Evolutionary conservation across 2,113 vertebrate species (phyloP), one percentile per base, ranked within the genome.

Genomic region (Lycaon pictus): DNA sequence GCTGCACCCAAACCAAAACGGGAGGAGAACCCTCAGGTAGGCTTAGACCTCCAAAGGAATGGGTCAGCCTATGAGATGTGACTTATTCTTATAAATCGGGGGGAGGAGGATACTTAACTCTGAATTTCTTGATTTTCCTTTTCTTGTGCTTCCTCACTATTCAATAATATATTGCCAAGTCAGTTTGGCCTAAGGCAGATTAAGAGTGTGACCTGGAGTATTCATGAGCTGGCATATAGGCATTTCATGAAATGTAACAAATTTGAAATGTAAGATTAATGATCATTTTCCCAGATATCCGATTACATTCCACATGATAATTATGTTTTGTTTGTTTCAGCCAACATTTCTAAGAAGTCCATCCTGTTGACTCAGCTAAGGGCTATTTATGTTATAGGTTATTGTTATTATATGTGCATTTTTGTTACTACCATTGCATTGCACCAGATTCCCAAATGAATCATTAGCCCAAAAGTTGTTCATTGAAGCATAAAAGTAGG

Each of bases 21-120:
- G 97, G 99, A 99, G 98, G 99, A 99, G 98, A 99, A 99, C 98
- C 99, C 99, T 81, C 99, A 99, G 99, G 99, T 99, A 99, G 74
- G 97, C 48, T 53, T 35, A 1, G 35, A 55, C 65, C 37, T n/a
- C 60, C 19, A 1, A 3, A 23, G 37, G 25, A n/a, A 0, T 2
- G 29, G 22, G 5, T 27, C 19, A 1, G 25, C 9, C 79, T 48
- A 0, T 17, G 55, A 19, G 19, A 1, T 7, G 9, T 2, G 48
- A 4, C 58, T 88, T 29, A 0, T 51, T 76, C 76, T 51, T 63
- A 32, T 20, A 23, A 11, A 25, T 2, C 6, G 23, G 23, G 56
- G 67, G 29, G 35, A 29, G 15, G 51, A 62, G 29, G 29, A 4
- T 7, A 3, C 25, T 55, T 53, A 63, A 76, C 13, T 65, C 74